Conservation (phyloP, 2,797 vertebrate genomes). For the Sebastes itinus region DNA sequence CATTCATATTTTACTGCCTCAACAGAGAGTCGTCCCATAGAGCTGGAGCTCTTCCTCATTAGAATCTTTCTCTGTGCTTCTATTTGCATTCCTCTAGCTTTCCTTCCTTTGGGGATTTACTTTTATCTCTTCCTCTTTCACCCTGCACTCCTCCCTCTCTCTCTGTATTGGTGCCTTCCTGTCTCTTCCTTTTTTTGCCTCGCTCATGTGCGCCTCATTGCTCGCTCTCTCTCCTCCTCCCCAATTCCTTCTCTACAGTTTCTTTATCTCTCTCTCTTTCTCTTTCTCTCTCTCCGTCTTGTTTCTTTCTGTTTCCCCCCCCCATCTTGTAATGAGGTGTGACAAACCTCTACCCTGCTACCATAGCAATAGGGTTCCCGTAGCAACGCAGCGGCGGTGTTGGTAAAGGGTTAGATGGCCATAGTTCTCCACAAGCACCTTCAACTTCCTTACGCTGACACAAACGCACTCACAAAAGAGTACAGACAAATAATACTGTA, state of each 20-base stretch:
- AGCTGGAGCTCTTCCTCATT: conserved; percentile 41
- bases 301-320: neutral
- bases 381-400: conserved; percentile 66
- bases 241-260: conserved; percentile 41
- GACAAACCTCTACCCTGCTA: conserved; percentile 75
- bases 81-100: conserved; percentile 72
- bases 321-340: conserved; percentile 73
- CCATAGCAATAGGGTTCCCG: conserved; percentile 77
- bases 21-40: conserved; percentile 18
- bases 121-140: conserved; percentile 66
- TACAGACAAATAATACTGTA: neutral
- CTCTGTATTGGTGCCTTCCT: conserved; percentile 50
- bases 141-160: conserved; percentile 42
- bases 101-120: conserved; percentile 54
- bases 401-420: conserved; percentile 38
- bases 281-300: neutral
- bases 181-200: conserved; percentile 27
- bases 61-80: conserved; percentile 27
- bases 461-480: neutral
- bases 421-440: conserved; percentile 23
- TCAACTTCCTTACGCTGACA: conserved; percentile 35
- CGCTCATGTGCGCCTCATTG: conserved; percentile 45
- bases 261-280: conserved; percentile 41
- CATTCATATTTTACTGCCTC: conserved; percentile 77
- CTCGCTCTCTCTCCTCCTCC: conserved; percentile 44